These are phyloP conservation scores for Dasypogon diadema DNA, from an alignment of 2,888 invertebrate species.

Conservation along the genomic window DNA sequence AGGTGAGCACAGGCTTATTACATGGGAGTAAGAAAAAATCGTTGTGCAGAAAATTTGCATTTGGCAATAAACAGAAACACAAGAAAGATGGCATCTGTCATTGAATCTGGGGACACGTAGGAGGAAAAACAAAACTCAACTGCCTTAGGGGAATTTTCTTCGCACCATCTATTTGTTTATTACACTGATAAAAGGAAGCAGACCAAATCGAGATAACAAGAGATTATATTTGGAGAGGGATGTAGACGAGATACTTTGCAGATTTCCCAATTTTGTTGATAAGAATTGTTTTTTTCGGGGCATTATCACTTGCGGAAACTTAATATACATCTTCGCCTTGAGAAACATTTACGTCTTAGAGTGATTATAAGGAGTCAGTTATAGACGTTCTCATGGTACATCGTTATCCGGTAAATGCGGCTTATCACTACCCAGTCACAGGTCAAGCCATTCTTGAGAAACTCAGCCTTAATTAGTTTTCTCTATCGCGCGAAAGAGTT, in stretches of 20 bases:
- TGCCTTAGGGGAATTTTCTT: background rate
- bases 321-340: background rate
- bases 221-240: background rate
- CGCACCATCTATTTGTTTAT: background rate
- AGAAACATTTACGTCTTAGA: background rate
- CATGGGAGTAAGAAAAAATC: too few species aligned
- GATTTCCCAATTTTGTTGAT: background rate
- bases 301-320: background rate
- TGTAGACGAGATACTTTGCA: background rate
- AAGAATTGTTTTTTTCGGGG: background rate
- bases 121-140: conserved; percentile 4
- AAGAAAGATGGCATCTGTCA: conserved; percentile 52
- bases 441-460: background rate
- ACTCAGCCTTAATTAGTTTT: conserved; percentile 1
- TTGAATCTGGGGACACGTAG: conserved; percentile 27
- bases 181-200: background rate
- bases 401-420: background rate
- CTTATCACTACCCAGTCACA: conserved; percentile 3
- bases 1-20: conserved; percentile 17
- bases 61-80: conserved; percentile 43
- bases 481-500: too few species aligned
- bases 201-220: background rate
- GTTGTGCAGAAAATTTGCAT: conserved; percentile 30
- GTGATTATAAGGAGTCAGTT: too few species aligned
- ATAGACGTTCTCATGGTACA: too few species aligned